Evolutionary conservation across 2,113 vertebrate genomes (phyloP).

Genomic region (Daboia siamensis): DNA sequence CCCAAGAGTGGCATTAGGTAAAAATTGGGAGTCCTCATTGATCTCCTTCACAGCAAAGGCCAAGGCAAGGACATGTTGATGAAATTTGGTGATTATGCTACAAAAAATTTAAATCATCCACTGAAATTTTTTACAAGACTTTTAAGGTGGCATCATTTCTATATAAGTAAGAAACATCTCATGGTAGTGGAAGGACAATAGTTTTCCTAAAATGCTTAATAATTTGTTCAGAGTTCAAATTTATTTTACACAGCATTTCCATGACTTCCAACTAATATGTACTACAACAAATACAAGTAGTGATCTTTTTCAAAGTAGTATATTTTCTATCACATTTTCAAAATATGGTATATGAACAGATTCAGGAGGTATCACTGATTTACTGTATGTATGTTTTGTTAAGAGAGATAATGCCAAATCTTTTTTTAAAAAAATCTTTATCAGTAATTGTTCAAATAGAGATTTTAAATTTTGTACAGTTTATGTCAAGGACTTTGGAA

Average conservation of each 20-base stretch:
- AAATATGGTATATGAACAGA: too few relatives aligned
- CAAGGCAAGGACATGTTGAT: background rate
- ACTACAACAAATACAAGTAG: background rate
- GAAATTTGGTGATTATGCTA: background rate
- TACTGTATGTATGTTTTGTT: background rate
- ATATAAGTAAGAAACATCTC: too few relatives aligned
- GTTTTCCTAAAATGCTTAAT: too few relatives aligned
- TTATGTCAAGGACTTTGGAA: too few relatives aligned
- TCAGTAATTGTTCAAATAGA: background rate
- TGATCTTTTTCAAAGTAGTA: too few relatives aligned
- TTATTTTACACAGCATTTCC: background rate
- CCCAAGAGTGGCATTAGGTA: background rate
- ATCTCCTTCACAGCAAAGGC: background rate
- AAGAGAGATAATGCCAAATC: background rate
- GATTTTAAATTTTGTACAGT: too few relatives aligned
- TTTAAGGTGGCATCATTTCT: too few relatives aligned
- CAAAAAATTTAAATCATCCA: background rate
- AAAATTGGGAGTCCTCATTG: background rate
- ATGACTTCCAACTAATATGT: background rate
- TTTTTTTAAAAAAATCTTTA: background rate
- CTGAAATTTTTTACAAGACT: background rate
- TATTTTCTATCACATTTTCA: too few relatives aligned
- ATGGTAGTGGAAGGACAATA: too few relatives aligned
- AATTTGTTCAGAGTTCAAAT: background rate
- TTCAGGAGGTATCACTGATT: fast-evolving